Conservation (phyloP, 2,888 invertebrate species). For the Ormyrus thymus region DNA sequence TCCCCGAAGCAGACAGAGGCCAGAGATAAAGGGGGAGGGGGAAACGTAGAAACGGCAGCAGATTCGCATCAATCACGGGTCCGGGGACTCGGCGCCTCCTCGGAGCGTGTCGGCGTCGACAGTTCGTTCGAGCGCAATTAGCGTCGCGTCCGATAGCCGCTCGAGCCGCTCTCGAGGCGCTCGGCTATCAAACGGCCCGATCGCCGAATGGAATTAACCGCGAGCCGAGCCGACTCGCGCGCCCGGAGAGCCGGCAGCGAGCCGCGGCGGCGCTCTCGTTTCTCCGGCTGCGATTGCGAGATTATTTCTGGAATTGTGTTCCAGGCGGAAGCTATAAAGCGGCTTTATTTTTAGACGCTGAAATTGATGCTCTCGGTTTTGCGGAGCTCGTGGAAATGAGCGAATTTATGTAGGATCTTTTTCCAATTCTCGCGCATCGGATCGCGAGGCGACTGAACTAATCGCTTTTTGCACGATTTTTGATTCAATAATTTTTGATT, state of each 20-base stretch:
- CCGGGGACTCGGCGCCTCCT: slow-evolving; percentile 23
- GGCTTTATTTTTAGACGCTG: too few relatives aligned
- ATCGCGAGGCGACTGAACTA: too few relatives aligned
- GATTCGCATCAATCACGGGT: slow-evolving; percentile 49
- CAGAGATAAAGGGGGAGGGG: not conserved
- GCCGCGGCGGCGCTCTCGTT: slow-evolving; percentile 13
- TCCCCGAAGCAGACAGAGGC: not conserved
- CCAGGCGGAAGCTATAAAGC: too few relatives aligned
- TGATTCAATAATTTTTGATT: too few relatives aligned
- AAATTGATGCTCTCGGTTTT: too few relatives aligned
- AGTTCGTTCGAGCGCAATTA: slow-evolving; percentile 74
- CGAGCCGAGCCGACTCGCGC: too few relatives aligned
- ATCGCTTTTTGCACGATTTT: too few relatives aligned
- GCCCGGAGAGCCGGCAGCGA: too few relatives aligned
- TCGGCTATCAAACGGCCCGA: slow-evolving; percentile 62
- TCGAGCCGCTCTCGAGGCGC: slow-evolving; percentile 44
- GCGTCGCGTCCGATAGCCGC: slow-evolving; percentile 66
- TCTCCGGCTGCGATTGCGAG: not conserved
- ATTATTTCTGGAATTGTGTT: too few relatives aligned
- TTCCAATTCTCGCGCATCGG: too few relatives aligned
- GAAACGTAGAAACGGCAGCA: not conserved
- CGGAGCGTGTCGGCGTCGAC: slow-evolving; percentile 68
- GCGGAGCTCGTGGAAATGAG: too few relatives aligned
- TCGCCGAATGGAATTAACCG: slow-evolving; percentile 65
- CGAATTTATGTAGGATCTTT: too few relatives aligned